phyloP scores from a whole-genome alignment of 92 coral and sea anemone genomes.

The Porites lobata region DNA sequence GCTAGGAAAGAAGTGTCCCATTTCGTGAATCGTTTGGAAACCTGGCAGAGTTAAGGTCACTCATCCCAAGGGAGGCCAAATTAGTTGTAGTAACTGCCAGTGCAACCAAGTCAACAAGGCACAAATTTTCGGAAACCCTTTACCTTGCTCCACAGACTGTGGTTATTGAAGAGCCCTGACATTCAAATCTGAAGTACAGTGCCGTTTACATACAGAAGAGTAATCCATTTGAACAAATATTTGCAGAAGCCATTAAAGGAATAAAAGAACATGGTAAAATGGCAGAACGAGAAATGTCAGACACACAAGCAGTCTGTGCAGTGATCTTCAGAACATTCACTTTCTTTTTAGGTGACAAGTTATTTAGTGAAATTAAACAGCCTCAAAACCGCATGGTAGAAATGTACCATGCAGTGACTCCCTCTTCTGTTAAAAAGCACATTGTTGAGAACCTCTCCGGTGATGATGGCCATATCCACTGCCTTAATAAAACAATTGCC shows the following conservation, averaged over 20 bases:
- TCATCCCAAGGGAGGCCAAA: conserved; percentile 33
- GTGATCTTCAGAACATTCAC: conserved; percentile 43
- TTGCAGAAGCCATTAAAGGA: conserved; percentile 19
- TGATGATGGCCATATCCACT: conserved; percentile 46
- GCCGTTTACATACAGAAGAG: conserved; percentile 24
- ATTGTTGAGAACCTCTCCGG: conserved; percentile 19
- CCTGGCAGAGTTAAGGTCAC: conserved; percentile 58
- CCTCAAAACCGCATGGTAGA: conserved; percentile 43
- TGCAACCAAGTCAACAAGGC: conserved; percentile 31
- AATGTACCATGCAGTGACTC: conserved; percentile 63
- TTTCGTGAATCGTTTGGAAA: conserved; percentile 64
- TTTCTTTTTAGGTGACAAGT: conserved; percentile 17
- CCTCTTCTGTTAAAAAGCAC: conserved; percentile 43
- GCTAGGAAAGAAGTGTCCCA: conserved; percentile 42
- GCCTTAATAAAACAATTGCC: conserved; percentile 42
- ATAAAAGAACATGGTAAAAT: background rate
- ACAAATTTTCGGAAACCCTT: conserved; percentile 9
- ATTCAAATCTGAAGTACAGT: conserved; percentile 46
- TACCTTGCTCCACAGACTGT: conserved; percentile 24
- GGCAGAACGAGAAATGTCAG: conserved; percentile 32
- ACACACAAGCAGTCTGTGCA: conserved; percentile 45
- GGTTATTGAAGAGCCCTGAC: conserved; percentile 54
- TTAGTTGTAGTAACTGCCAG: conserved; percentile 53
- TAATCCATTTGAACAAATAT: conserved; percentile 31
- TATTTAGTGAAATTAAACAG: conserved; percentile 20